phyloP scores from a whole-genome alignment of 2,113 vertebrate genomes.

The Strix uralensis region DNA sequence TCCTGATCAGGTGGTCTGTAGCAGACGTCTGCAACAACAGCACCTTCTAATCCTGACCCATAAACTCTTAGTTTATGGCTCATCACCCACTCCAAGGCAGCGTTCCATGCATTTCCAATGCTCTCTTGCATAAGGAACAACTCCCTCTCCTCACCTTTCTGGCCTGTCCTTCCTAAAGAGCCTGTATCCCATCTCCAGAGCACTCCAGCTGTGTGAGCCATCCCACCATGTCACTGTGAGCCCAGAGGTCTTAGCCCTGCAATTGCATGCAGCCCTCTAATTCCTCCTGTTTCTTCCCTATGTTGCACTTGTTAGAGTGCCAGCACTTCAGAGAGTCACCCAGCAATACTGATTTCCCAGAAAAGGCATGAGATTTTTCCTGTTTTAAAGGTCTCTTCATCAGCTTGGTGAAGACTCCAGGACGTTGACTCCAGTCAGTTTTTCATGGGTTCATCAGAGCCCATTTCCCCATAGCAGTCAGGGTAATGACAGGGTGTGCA shows the following conservation, averaged over 20 bases:
- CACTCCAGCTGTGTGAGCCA: not conserved
- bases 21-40: not conserved
- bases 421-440: not conserved
- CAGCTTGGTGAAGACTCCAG: not conserved
- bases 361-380: not conserved
- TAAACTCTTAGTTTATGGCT: not conserved
- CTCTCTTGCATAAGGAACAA: not conserved
- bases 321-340: not conserved
- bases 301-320: too few relatives aligned
- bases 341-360: not conserved
- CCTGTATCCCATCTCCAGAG: not conserved
- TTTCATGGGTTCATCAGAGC: not conserved
- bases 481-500: fast-evolving
- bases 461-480: not conserved
- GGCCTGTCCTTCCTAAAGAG: not conserved
- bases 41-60: not conserved
- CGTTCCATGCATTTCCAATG: not conserved
- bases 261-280: not conserved
- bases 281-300: not conserved
- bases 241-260: not conserved
- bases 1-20: not conserved
- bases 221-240: not conserved
- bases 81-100: not conserved
- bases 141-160: not conserved
- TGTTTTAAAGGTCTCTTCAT: not conserved